Percentiles rank a stretch among this genome's conserved stretches.
Evolutionary conservation across 2,888 invertebrate genomes (phyloP).

Genomic region (Hemistola chrysoprasaria): DNA sequence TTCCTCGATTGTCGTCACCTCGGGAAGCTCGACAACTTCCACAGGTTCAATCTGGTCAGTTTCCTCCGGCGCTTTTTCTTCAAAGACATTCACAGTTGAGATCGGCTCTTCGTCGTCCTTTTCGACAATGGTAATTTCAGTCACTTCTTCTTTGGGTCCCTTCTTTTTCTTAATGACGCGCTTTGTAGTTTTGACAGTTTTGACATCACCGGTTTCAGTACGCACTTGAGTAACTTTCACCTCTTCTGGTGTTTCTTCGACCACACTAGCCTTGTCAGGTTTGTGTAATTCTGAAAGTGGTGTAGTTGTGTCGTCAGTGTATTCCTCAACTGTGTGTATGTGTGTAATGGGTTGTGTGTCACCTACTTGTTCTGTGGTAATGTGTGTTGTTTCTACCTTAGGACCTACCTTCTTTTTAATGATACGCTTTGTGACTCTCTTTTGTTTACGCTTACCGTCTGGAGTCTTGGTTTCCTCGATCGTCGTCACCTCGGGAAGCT

Average conservation of each 20-base stretch:
- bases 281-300: conserved; percentile 22
- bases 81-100: conserved; percentile 35
- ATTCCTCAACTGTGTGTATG: conserved; percentile 34
- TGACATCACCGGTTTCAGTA: conserved; percentile 16
- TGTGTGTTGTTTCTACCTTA: conserved; percentile 31
- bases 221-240: conserved; percentile 16
- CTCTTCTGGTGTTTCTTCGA: conserved; percentile 40
- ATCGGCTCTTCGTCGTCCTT: conserved; percentile 52
- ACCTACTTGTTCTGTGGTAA: conserved; percentile 24
- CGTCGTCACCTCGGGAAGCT: conserved; percentile 41
- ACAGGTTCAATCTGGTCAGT: not conserved
- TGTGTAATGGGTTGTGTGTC: conserved; percentile 28
- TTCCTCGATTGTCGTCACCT: conserved; percentile 32
- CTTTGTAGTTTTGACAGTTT: not conserved
- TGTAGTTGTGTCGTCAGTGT: conserved; percentile 20
- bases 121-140: conserved; percentile 63
- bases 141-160: conserved; percentile 62
- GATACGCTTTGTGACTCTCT: conserved; percentile 27
- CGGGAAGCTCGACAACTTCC: conserved; percentile 38
- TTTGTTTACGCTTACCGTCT: conserved; percentile 43
- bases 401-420: conserved; percentile 45
- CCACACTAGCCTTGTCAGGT: conserved; percentile 8
- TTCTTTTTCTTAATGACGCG: conserved; percentile 64
- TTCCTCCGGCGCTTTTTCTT: no score
- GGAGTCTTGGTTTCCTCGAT: conserved; percentile 25